Evolutionary conservation across 2,797 vertebrate genomes (phyloP), one percentile per base, ranked within the genome.

Genomic region (Geotria australis): DNA sequence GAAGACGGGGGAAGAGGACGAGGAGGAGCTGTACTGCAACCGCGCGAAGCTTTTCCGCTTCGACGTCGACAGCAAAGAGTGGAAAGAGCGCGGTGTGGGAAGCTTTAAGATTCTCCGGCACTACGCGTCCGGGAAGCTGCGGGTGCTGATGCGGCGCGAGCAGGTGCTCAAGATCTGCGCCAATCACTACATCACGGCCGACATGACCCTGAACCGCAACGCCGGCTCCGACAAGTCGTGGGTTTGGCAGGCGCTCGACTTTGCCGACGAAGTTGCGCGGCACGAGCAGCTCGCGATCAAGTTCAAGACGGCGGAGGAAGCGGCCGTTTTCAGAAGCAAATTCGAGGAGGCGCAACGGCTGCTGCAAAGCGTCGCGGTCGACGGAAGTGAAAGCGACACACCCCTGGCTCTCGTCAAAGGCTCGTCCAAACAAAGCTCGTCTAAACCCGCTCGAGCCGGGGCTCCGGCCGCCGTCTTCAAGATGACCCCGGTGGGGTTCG

Each of bases 101-200:
- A 85, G 80, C 58, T 69, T 96, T 47, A 96, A 99, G 74, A 86
- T 99, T 66, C 65, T 99, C 10, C 82, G 81, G 59, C 89, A 96
- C 64, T 78, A 69, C 64, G 71, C 73, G 47, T 85, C 81, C 61
- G 82, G 81, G n/a, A 99, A 99, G 69, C 79, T 89, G 48, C 80
- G 88, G 48, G 72, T 99, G 58, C 65, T 99, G 49, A 99, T 99
- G 91, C 82, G 91, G 67, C 76, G 89, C 47, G 91, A 99, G 56
- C 89, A 99, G 66, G 84, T 98, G 38, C 69, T 96, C 46, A 99
- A 95, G 68, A 89, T 99, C 60, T 99, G 91, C 71, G 88, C 91
- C 64, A 99, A 99, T 69, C 89, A 99, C 69, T 96, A 94, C 60
- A 86, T 99, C 63, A 93, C 71, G 64, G 61, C 77, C 38, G 85